These are phyloP conservation scores for Chromoteleia sp. DNA, from an alignment of 2,888 invertebrate genomes.

Conservation along the genomic window DNA sequence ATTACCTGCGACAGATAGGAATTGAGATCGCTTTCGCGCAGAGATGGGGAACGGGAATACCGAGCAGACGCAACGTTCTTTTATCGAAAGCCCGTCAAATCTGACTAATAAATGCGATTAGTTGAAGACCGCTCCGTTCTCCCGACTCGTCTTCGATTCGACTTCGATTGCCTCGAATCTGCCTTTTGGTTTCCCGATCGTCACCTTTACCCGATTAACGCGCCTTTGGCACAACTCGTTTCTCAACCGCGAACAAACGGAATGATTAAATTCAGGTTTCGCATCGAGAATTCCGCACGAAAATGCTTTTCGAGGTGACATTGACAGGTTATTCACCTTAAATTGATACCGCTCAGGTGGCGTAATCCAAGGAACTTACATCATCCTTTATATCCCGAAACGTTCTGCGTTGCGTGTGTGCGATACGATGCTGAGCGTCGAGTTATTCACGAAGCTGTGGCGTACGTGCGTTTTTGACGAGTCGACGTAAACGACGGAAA, in stretches of 20 bases:
- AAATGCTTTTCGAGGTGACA: not conserved
- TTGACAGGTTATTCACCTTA: conserved; percentile 28
- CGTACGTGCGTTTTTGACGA: conserved; percentile 9
- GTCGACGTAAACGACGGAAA: not conserved
- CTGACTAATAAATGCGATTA: no score
- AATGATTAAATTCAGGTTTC: no score
- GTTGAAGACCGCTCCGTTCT: no score
- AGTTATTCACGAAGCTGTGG: conserved; percentile 18
- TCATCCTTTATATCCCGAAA: conserved; percentile 7
- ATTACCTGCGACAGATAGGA: conserved; percentile 39
- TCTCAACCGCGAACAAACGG: no score
- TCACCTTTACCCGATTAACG: no score
- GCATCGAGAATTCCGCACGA: no score
- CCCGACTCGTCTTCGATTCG: not conserved
- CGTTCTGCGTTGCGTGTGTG: not conserved
- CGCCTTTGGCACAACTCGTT: no score
- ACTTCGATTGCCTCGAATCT: not conserved
- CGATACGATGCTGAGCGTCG: not conserved
- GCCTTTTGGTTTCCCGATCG: no score
- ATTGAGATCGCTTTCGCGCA: conserved; percentile 56
- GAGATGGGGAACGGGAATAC: conserved; percentile 18
- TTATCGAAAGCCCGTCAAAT: conserved; percentile 11
- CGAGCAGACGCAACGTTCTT: conserved; percentile 11
- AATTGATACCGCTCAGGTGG: not conserved
- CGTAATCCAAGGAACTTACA: conserved; percentile 7